Evolutionary conservation across 2,797 vertebrate genomes (phyloP).

Genomic region (Bryconaethiops microstoma): DNA sequence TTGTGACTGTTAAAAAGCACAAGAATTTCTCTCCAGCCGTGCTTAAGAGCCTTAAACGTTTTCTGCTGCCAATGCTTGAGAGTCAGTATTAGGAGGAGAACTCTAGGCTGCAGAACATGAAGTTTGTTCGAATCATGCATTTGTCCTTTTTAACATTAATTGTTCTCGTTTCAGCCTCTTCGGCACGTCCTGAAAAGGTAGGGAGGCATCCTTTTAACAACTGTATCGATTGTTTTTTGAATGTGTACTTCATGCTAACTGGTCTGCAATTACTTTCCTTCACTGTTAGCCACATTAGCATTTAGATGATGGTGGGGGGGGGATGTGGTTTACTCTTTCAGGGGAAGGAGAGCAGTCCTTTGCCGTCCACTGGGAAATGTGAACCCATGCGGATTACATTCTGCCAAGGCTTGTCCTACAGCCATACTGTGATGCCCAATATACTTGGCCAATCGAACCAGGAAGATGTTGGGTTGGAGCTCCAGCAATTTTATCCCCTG

Average conservation of each 20-base stretch:
- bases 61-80: not conserved
- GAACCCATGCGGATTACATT: slow-evolving; percentile 16
- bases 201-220: not conserved
- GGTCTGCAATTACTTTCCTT: not conserved
- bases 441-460: not conserved
- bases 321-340: not conserved
- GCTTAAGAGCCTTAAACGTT: not conserved
- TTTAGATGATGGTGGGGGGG: not conserved
- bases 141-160: not conserved
- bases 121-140: not conserved
- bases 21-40: slow-evolving; percentile 17
- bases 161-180: not conserved
- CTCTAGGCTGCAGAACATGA: not conserved
- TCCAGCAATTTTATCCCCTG: slow-evolving; percentile 1
- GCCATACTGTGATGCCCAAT: slow-evolving; percentile 32
- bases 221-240: not conserved
- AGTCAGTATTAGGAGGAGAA: not conserved
- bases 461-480: not conserved
- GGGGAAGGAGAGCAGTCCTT: not conserved
- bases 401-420: slow-evolving; percentile 34
- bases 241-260: not conserved
- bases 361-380: not conserved
- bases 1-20: not conserved
- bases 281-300: not conserved
- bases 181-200: not conserved